Base-by-base conservation (phyloP, 2,113 vertebrate species). In the Dermatemys mawii region DNA sequence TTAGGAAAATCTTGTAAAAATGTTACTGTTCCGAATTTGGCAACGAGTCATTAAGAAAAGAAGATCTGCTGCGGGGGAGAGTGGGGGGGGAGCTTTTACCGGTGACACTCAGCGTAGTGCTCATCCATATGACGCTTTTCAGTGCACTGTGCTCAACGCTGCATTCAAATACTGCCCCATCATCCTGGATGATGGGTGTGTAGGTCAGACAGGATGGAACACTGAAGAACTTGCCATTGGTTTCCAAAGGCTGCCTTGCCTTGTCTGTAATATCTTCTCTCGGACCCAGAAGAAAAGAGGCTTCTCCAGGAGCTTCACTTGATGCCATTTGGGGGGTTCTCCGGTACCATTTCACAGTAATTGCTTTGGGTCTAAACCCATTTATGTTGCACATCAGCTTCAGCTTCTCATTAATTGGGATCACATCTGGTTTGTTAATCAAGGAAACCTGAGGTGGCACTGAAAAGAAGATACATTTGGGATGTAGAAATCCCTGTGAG, bases 311-410 rank as follows among this genome's bases (percentile, higher is more conserved):
- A 22, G 29, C 14, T 13, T 53, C 21, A 87, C 44, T 93, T 75
- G 19, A 76, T 70, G 53, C 35, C 49, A 8, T 9, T 11, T 26
- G 21, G 13, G 8, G 51, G 22, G 41, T 32, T 53, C 53, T 89
- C 21, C 81, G 41, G 27, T 87, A 96, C 98, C 98, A 98, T 48
- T 92, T 92, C 79, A 98, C 96, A 32, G 87, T 87, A 12, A 97
- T 86, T n/a, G 90, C 73, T 41, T 83, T 90, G 5, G 76, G 88
- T 11, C 88, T 41, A 13, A 95, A 95, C 32, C 96, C 90, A 41
- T 26, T 92, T 81, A 98, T 91, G 57, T 83, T 97, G 46, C 97
- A 98, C 48, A 89, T 96, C 12, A 97, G 93, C 5, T 88, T 93
- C 4, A 90, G 85, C 21, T 88, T 95, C 26, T 94, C 93, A 78